Percentiles rank a stretch among this genome's conserved stretches.
These are phyloP conservation scores for Poecilia wingei DNA, from an alignment of 2,797 vertebrate species.

Conservation along the genomic window DNA sequence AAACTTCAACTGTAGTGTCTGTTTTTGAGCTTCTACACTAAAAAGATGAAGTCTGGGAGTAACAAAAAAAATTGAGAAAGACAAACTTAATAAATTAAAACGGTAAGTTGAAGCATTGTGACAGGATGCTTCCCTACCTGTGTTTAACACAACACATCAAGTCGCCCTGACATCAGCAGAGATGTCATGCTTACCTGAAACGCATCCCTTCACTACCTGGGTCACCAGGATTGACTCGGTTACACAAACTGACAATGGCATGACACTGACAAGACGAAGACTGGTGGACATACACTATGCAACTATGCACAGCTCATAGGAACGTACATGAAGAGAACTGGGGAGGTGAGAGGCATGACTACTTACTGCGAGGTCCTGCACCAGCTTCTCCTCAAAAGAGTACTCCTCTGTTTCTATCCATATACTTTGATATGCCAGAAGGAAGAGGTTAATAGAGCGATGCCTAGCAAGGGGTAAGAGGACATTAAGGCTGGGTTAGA, in stretches of 20 bases:
- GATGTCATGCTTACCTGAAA: conserved; percentile 74
- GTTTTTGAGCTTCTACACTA: neutral
- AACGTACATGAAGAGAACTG: conserved; percentile 20
- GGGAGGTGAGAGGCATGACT: conserved; percentile 59
- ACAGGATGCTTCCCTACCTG: conserved; percentile 51
- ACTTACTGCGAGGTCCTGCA: conserved; percentile 99
- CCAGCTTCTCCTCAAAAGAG: conserved; percentile 99
- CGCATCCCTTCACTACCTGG: conserved; percentile 15
- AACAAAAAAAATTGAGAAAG: conserved; percentile 54
- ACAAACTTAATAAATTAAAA: conserved; percentile 53
- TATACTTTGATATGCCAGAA: conserved; percentile 99
- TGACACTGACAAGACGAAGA: conserved; percentile 35
- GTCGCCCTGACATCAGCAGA: conserved; percentile 72
- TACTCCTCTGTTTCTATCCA: conserved; percentile 99
- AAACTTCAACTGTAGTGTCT: neutral
- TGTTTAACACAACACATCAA: conserved; percentile 29
- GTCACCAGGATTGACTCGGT: conserved; percentile 32
- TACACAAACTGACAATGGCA: conserved; percentile 25
- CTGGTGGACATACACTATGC: conserved; percentile 15
- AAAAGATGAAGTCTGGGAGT: conserved; percentile 26
- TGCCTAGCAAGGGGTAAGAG: conserved; percentile 91
- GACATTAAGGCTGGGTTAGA: conserved; percentile 87
- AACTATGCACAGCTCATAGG: conserved; percentile 10
- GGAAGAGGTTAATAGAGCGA: conserved; percentile 99
- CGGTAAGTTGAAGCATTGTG: conserved; percentile 51